phyloP scores from a whole-genome alignment of 2,797 vertebrate genomes.

The Microctenopoma steveboyesi region DNA sequence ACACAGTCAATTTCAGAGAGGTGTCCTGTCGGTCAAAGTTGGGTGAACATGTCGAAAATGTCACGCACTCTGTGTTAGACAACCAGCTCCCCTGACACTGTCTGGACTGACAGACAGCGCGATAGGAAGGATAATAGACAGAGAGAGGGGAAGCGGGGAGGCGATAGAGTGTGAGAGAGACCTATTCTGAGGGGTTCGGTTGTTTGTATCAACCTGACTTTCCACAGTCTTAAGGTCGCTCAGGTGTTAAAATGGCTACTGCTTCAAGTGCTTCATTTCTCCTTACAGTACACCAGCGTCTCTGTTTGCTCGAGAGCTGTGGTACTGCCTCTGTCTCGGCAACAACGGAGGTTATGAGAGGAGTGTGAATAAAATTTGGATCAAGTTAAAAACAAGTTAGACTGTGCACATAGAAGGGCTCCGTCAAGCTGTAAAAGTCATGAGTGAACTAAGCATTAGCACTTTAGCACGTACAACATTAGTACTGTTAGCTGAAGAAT shows the following conservation, averaged over 20 bases:
- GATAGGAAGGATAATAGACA: not conserved
- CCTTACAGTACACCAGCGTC: not conserved
- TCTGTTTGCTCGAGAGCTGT: not conserved
- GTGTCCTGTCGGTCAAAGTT: constrained; percentile 14
- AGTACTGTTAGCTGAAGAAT: not conserved
- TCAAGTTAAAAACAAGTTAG: not conserved
- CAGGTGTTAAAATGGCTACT: not conserved
- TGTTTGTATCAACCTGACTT: constrained; percentile 33
- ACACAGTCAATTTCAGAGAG: not conserved
- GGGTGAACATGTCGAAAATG: constrained; percentile 30
- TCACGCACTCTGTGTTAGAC: constrained; percentile 10
- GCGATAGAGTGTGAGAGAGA: not conserved
- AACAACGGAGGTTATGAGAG: not conserved
- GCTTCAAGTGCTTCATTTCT: not conserved
- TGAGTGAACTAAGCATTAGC: not conserved
- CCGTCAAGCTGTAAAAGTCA: not conserved
- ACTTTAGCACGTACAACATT: not conserved
- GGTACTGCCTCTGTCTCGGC: not conserved
- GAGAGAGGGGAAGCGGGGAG: not conserved
- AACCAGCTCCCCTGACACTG: constrained; percentile 1
- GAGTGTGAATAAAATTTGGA: constrained; percentile 5
- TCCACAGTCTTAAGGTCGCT: not conserved
- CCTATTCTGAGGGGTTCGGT: constrained; percentile 47
- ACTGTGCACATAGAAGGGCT: not conserved
- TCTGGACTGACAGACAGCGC: constrained; percentile 17